A percentile compares a stretch with the other conserved stretches of the same genome.
These are phyloP conservation scores for Elanus axillaris DNA, from an alignment of 2,113 vertebrate species.

Conservation along the genomic window DNA sequence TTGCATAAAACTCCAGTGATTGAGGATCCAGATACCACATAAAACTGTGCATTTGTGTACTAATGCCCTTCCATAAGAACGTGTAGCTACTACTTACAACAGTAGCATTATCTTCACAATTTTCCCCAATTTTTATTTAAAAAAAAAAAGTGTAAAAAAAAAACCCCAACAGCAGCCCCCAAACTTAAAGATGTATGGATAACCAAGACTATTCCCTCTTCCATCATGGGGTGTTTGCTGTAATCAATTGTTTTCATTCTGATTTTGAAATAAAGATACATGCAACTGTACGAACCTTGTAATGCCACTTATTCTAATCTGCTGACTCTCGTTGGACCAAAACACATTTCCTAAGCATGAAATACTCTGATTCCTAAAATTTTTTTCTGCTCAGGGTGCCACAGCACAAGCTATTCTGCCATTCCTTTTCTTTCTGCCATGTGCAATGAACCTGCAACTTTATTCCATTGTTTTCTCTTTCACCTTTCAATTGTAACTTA, in stretches of 20 bases:
- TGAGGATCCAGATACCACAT: background rate
- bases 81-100: background rate
- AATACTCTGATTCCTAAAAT: background rate
- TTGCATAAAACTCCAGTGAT: background rate
- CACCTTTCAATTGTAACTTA: background rate
- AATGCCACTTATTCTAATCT: background rate
- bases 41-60: background rate
- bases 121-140: background rate
- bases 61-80: background rate
- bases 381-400: background rate
- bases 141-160: background rate
- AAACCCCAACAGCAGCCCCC: accelerated
- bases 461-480: background rate
- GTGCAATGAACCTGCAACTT: background rate
- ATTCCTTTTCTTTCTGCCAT: background rate
- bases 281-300: background rate
- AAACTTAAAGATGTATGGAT: background rate
- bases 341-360: background rate
- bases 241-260: background rate
- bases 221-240: background rate
- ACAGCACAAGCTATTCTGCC: background rate
- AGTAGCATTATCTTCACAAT: background rate
- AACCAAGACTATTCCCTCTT: background rate
- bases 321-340: background rate
- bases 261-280: background rate